These are phyloP conservation scores for Apus apus DNA, from an alignment of 2,113 vertebrate species.

Conservation along the genomic window DNA sequence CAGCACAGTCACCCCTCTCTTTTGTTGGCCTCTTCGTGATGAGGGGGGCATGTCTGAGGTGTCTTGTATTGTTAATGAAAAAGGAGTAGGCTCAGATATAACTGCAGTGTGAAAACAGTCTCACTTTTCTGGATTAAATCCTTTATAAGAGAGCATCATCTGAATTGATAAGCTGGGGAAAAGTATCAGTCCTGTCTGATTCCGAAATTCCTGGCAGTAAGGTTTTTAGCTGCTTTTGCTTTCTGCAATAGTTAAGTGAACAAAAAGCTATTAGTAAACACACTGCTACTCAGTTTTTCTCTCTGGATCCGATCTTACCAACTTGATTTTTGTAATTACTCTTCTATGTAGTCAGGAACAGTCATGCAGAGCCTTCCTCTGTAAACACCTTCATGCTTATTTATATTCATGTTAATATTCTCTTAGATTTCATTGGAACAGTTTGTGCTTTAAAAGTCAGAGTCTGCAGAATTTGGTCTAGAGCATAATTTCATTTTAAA, in stretches of 20 bases:
- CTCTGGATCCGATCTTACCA: background rate
- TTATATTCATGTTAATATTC: background rate
- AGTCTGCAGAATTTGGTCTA: background rate
- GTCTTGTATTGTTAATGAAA: background rate
- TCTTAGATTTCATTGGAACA: background rate
- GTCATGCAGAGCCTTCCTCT: background rate
- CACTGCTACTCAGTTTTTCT: background rate
- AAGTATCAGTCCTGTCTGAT: background rate
- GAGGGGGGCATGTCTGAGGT: background rate
- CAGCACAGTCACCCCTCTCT: background rate
- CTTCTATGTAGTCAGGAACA: background rate
- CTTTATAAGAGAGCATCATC: background rate
- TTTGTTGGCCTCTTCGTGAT: background rate
- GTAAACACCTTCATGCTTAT: background rate
- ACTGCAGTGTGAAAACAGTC: background rate
- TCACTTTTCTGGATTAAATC: background rate
- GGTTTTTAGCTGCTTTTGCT: background rate
- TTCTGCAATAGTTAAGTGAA: background rate
- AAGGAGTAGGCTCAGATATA: background rate
- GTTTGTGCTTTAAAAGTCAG: background rate
- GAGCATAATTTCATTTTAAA: background rate
- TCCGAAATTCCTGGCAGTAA: background rate
- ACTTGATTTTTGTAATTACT: background rate
- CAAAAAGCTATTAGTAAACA: background rate
- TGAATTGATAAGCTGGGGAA: background rate